These are phyloP conservation scores for Ectemnius continuus DNA, from an alignment of 2,888 invertebrate species.

Conservation along the genomic window DNA sequence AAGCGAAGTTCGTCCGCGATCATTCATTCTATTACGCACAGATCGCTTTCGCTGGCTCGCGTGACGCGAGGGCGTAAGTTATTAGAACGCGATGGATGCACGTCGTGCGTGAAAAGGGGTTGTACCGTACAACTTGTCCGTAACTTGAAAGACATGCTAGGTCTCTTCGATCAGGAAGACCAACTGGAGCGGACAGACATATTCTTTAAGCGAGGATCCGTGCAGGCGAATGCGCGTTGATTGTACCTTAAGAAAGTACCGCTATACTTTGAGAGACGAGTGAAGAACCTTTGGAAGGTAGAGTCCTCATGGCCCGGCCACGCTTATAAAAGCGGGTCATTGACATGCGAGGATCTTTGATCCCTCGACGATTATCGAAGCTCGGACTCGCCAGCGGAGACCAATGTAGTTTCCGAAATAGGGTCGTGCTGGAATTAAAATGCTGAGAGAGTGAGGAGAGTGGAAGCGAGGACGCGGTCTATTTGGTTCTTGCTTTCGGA, in stretches of 20 bases:
- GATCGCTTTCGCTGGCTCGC: slow-evolving; percentile 27
- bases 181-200: neutral
- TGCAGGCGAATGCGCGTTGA: neutral
- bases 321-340: neutral
- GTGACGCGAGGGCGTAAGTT: slow-evolving; percentile 22
- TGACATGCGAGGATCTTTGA: neutral
- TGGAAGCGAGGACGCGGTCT: neutral
- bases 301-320: neutral
- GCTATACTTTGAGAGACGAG: neutral
- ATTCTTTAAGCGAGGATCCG: neutral
- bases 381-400: neutral
- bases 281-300: neutral
- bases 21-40: neutral
- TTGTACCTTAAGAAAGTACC: neutral
- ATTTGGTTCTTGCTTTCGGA: neutral
- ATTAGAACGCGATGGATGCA: slow-evolving; percentile 3
- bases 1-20: slow-evolving; percentile 26
- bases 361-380: neutral
- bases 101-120: neutral
- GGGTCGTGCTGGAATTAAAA: neutral
- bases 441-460: neutral
- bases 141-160: neutral
- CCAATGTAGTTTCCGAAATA: neutral
- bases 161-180: neutral
- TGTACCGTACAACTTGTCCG: neutral